Evolutionary conservation across 1,140 invertebrate genomes (phyloP), one percentile per base, ranked within the genome.

Genomic region (Cyclina sinensis): DNA sequence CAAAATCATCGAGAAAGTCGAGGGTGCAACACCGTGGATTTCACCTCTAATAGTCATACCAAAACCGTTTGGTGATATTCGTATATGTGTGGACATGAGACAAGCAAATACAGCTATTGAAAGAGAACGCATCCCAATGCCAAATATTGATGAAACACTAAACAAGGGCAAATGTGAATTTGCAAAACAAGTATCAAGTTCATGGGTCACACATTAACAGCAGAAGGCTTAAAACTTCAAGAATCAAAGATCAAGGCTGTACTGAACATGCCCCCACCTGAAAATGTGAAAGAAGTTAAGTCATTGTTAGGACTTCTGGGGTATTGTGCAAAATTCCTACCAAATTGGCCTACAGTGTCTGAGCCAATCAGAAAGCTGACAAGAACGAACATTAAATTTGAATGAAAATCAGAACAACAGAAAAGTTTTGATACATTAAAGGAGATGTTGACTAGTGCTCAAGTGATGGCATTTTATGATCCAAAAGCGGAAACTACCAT

Each of bases 211-310:
- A 54, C 73, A 57, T 35, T 88, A 21, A 84, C 62, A 5, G 46
- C n/a, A 35, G 86, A 95, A 43, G 96, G 95, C 4, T 89, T 96
- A 14, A 80, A 89, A 54, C 89, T 93, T 37, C 94, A 95, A 86
- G 92, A 93, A 11, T 90, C 90, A 0, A 95, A 96, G 88, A 88
- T 95, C 0, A 81, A 88, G 46, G 93, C 95, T 9, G 95, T 96
- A 4, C 24, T 92, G n/a, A 91, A 96, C 1, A 94, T 95, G 86
- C 91, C 94, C 9, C 84, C 65, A n/a, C 96, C 96, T 18, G 90
- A 46, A 21, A 91, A 93, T 79, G 78, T 93, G 37, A 88, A 82
- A 70, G 90, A 81, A 43, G 84, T 93, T 21, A 73, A 86, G 74
- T 76, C 88, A 14, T 89, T 92, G 14, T 32, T 89, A 54, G 89